Evolutionary conservation across 2,113 vertebrate species (phyloP).

Genomic region (Takifugu bimaculatus): DNA sequence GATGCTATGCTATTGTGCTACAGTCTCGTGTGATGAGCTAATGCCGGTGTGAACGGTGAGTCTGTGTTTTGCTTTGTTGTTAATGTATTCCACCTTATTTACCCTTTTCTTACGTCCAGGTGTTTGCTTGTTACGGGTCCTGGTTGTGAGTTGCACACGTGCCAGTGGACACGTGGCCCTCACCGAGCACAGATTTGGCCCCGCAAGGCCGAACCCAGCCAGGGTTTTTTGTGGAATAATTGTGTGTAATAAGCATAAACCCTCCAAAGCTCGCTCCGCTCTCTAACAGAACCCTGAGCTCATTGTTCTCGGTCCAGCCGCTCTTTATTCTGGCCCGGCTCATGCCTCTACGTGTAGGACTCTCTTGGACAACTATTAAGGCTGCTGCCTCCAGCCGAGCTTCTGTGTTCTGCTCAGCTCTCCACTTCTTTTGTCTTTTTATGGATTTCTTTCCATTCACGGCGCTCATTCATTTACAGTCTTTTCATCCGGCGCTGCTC

Average conservation of each 20-base stretch:
- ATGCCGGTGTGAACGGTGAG: too few species aligned
- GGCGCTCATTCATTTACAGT: conserved; percentile 11
- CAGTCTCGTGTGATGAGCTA: too few species aligned
- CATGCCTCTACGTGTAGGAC: not conserved
- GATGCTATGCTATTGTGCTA: too few species aligned
- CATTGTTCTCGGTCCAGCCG: conserved; percentile 37
- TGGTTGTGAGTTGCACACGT: conserved; percentile 10
- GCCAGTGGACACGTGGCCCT: too few species aligned
- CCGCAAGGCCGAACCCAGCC: conserved; percentile 1
- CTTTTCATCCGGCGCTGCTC: conserved; percentile 25
- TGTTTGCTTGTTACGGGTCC: not conserved
- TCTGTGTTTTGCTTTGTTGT: too few species aligned
- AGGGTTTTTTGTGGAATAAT: conserved; percentile 47
- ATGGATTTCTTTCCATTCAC: not conserved
- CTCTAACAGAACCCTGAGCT: conserved; percentile 42
- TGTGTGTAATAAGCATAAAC: conserved; percentile 49
- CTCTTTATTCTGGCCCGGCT: conserved; percentile 54
- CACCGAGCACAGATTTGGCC: too few species aligned
- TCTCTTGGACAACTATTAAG: conserved; percentile 8
- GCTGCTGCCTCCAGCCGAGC: conserved; percentile 31
- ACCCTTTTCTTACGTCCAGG: too few species aligned
- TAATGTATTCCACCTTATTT: too few species aligned
- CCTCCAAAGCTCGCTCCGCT: conserved; percentile 31
- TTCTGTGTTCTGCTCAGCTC: conserved; percentile 21
- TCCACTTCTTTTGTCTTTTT: conserved; percentile 9